phyloP scores from a whole-genome alignment of 2,797 vertebrate species.

The Amphiprion clarkii region DNA sequence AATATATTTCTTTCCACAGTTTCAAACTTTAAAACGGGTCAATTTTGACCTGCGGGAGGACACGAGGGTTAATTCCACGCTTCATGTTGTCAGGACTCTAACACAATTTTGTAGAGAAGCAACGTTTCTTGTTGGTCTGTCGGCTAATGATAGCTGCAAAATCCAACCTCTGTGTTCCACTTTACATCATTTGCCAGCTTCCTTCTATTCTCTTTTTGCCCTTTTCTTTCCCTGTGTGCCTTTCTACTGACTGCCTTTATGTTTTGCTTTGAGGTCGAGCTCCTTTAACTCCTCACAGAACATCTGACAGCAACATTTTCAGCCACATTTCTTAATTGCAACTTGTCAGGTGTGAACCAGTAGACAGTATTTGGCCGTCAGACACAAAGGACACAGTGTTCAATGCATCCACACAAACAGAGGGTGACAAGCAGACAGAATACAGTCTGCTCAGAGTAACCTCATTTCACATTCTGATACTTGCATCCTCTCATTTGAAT shows the following conservation, averaged over 20 bases:
- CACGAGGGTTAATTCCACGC: slow-evolving; percentile 11
- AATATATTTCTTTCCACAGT: neutral
- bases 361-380: neutral
- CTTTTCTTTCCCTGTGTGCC: neutral
- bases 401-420: slow-evolving; percentile 21
- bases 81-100: slow-evolving; percentile 5
- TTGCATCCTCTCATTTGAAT: slow-evolving; percentile 3
- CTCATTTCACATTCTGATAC: neutral
- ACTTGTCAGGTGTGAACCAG: neutral
- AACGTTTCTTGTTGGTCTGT: slow-evolving; percentile 2
- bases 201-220: neutral
- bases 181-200: neutral
- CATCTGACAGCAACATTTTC: neutral
- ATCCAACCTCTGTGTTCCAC: slow-evolving; percentile 16
- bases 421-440: slow-evolving; percentile 22
- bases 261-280: neutral
- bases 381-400: slow-evolving; percentile 38
- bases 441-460: neutral
- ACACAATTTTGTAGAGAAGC: slow-evolving; percentile 47
- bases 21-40: neutral
- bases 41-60: too few species aligned
- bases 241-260: neutral
- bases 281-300: slow-evolving; percentile 3
- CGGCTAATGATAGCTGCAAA: slow-evolving; percentile 38
- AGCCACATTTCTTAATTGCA: neutral